A percentile compares a stretch with the other conserved stretches of the same genome.
These are phyloP conservation scores for Perithous albicinctus DNA, from an alignment of 2,888 invertebrate species.

Conservation along the genomic window DNA sequence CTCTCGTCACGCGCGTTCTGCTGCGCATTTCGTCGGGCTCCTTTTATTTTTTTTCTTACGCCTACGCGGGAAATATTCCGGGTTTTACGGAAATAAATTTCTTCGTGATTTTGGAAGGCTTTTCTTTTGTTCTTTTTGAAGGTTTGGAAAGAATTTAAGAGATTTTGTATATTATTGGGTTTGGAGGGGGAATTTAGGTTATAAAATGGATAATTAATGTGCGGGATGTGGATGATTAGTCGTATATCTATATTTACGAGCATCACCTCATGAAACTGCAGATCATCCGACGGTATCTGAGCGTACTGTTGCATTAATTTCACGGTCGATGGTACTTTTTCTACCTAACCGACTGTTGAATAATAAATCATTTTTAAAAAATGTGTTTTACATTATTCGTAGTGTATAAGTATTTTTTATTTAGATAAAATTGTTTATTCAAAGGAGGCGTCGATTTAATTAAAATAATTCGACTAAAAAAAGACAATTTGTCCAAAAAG, in stretches of 20 bases:
- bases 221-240: not conserved
- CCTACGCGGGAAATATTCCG: not conserved
- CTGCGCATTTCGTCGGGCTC: not conserved
- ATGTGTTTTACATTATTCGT: no score
- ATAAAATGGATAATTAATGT: not conserved
- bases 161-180: not conserved
- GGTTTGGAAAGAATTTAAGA: not conserved
- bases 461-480: no score
- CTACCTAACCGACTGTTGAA: not conserved
- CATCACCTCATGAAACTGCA: not conserved
- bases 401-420: no score
- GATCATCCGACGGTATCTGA: not conserved
- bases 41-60: not conserved
- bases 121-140: not conserved
- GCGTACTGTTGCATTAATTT: not conserved
- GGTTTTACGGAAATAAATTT: not conserved
- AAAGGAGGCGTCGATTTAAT: no score
- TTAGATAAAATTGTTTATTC: no score
- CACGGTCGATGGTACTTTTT: not conserved
- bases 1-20: conserved; percentile 6
- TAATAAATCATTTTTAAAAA: not conserved
- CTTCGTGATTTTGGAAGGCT: not conserved
- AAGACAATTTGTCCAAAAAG: no score
- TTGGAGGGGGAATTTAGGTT: not conserved
- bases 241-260: conserved; percentile 21